These are phyloP conservation scores for Ophion slaviceki DNA, from an alignment of 2,888 invertebrate species.

Conservation along the genomic window DNA sequence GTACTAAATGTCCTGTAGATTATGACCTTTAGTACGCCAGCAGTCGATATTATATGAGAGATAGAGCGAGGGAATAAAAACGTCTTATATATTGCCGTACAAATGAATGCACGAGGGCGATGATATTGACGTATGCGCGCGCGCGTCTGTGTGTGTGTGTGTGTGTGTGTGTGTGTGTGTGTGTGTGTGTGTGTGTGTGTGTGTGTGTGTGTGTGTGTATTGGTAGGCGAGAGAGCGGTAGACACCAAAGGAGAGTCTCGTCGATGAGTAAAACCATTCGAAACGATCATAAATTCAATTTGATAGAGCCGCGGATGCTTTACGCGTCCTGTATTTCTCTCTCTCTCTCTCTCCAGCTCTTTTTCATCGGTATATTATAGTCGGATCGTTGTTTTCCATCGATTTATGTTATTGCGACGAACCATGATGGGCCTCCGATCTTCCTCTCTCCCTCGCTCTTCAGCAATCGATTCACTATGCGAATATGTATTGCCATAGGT, in stretches of 20 bases:
- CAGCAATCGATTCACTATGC: slow-evolving; percentile 45
- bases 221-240: slow-evolving; percentile 56
- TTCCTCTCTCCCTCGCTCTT: slow-evolving; percentile 11
- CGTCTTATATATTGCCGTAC: slow-evolving; percentile 17
- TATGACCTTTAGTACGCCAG: neutral
- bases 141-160: slow-evolving; percentile 2
- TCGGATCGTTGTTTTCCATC: slow-evolving; percentile 63
- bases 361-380: slow-evolving; percentile 47
- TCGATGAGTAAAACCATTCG: slow-evolving; percentile 68
- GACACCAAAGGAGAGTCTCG: slow-evolving; percentile 65
- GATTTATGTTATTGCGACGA: slow-evolving; percentile 65
- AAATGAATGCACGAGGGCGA: slow-evolving; percentile 38
- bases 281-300: slow-evolving; percentile 72
- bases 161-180: slow-evolving; percentile 7
- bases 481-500: slow-evolving; percentile 50
- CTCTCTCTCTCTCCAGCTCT: slow-evolving; percentile 20
- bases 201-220: slow-evolving; percentile 21
- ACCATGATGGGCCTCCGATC: slow-evolving; percentile 24
- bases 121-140: neutral
- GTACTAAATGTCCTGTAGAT: neutral
- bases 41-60: slow-evolving; percentile 10
- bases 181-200: slow-evolving; percentile 5
- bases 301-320: slow-evolving; percentile 68
- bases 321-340: slow-evolving; percentile 62
- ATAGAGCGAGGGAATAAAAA: slow-evolving; percentile 6